These are phyloP conservation scores for Mungos mungo DNA, from an alignment of 2,113 vertebrate species.

Conservation along the genomic window DNA sequence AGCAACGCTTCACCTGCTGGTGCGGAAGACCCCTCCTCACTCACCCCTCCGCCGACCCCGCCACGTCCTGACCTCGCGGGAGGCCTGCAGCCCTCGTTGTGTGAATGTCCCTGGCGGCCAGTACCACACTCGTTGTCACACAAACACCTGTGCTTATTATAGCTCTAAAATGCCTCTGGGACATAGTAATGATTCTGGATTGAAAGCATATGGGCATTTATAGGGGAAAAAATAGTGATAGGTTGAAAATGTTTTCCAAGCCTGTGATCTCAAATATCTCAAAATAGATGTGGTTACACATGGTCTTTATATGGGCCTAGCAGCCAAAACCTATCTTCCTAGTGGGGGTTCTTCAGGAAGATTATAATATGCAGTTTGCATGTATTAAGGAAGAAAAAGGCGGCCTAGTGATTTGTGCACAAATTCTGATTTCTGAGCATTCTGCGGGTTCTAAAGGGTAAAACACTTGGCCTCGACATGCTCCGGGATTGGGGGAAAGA, in stretches of 20 bases:
- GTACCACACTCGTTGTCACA: background rate
- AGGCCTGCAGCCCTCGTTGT: background rate
- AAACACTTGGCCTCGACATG: background rate
- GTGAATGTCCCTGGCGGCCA: background rate
- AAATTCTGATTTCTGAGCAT: background rate
- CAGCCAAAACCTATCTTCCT: background rate
- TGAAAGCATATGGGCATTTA: constrained; percentile 36
- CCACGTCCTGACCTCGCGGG: background rate
- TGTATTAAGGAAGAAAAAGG: background rate
- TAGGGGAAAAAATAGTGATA: background rate
- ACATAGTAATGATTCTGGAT: background rate
- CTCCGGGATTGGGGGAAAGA: background rate
- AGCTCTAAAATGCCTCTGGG: background rate
- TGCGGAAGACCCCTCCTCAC: background rate
- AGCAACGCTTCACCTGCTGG: background rate
- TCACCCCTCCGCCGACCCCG: accelerated
- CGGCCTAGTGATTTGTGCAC: background rate
- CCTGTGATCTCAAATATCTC: constrained; percentile 18
- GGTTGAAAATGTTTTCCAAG: constrained; percentile 7
- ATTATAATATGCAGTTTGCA: accelerated
- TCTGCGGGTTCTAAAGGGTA: background rate
- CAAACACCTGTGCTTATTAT: constrained; percentile 33
- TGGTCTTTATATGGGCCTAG: background rate
- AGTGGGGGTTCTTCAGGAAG: background rate
- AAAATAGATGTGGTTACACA: background rate